A percentile compares a stretch with the other conserved stretches of the same genome.
These are phyloP conservation scores for Lepisosteus osseus DNA, from an alignment of 2,113 vertebrate genomes.

Conservation along the genomic window DNA sequence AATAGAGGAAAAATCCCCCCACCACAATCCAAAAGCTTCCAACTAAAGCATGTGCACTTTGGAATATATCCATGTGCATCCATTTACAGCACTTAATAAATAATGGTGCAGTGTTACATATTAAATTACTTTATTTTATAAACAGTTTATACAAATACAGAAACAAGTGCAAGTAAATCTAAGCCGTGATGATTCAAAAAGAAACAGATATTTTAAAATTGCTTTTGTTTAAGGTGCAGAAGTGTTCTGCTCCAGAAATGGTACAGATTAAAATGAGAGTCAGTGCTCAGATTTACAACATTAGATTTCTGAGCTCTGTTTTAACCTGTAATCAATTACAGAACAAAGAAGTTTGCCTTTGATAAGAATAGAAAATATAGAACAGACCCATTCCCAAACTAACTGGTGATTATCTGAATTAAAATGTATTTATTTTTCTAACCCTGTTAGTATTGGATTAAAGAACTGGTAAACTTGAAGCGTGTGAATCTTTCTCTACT, in stretches of 20 bases:
- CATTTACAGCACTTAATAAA: too few species aligned
- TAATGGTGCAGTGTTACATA: too few species aligned
- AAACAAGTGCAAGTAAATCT: too few species aligned
- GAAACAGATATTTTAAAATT: background rate
- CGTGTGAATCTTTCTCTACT: background rate
- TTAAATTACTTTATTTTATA: too few species aligned
- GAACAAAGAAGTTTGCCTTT: conserved; percentile 8
- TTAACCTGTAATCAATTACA: conserved; percentile 11
- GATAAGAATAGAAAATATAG: background rate
- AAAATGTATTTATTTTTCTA: background rate
- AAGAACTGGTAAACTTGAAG: background rate
- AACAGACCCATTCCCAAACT: background rate
- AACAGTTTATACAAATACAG: too few species aligned
- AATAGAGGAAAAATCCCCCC: too few species aligned
- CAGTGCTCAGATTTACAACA: background rate
- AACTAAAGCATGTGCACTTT: too few species aligned
- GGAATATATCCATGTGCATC: too few species aligned
- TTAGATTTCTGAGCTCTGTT: background rate
- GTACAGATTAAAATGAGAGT: background rate
- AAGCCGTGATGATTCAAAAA: too few species aligned
- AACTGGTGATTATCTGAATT: conserved; percentile 1
- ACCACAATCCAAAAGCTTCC: too few species aligned
- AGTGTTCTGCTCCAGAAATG: background rate
- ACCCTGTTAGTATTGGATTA: conserved; percentile 1
- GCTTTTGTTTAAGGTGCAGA: background rate